Evolutionary conservation across 92 coral and sea anemone genomes (phyloP).

Genomic region (Porites rus): DNA sequence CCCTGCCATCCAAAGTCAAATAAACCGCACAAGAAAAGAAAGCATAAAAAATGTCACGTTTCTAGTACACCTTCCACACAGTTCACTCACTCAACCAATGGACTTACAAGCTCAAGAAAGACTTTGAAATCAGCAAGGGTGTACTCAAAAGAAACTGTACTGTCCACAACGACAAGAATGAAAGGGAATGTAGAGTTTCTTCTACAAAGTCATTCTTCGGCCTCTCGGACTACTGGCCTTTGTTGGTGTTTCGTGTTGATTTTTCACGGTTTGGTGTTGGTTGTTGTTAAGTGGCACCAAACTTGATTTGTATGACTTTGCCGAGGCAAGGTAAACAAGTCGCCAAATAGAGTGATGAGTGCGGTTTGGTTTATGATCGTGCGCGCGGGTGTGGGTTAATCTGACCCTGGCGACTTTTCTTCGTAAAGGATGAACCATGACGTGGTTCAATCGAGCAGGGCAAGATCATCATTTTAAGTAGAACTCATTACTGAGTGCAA

Average conservation of each 20-base stretch:
- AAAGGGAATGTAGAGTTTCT: slow-evolving; percentile 11
- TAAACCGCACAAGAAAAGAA: slow-evolving; percentile 54
- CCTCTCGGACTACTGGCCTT: slow-evolving; percentile 17
- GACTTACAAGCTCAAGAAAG: background rate
- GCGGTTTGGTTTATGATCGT: slow-evolving; percentile 3
- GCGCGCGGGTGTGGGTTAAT: background rate
- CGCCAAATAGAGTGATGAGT: slow-evolving; percentile 35
- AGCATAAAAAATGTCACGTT: slow-evolving; percentile 49
- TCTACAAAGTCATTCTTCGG: background rate
- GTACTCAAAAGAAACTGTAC: background rate
- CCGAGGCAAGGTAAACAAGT: slow-evolving; percentile 58
- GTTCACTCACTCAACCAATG: slow-evolving; percentile 14
- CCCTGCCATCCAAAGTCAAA: slow-evolving; percentile 55
- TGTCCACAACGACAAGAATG: slow-evolving; percentile 10
- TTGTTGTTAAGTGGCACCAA: slow-evolving; percentile 62
- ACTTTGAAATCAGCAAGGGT: background rate
- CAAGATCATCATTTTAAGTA: slow-evolving; percentile 28
- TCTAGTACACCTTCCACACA: slow-evolving; percentile 20
- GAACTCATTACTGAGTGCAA: slow-evolving; percentile 31
- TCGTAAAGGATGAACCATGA: slow-evolving; percentile 2
- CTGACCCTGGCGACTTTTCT: slow-evolving; percentile 1
- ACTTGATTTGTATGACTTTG: slow-evolving; percentile 67
- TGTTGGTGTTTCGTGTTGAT: slow-evolving; percentile 72
- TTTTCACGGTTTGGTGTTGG: slow-evolving; percentile 59
- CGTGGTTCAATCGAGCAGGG: background rate